Base-by-base conservation (phyloP, 2,797 vertebrate genomes). In the Fratercula arctica region DNA sequence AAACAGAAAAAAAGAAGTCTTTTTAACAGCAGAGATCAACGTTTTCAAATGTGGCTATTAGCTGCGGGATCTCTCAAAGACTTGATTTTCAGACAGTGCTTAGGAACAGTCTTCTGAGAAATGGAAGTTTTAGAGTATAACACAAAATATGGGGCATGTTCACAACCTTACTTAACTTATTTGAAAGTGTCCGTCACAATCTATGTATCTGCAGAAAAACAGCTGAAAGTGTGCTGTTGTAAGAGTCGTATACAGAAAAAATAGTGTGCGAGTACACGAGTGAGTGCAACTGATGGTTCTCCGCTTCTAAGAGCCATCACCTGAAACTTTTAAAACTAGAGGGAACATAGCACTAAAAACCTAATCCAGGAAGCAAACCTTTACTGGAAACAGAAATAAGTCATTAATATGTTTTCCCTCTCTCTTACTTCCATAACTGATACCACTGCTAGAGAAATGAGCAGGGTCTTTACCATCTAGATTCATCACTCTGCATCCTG, bases 251-350 rank as follows among this genome's bases (percentile, higher is more conserved):
- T 20, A 45, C 24, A 74, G 75, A 77, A 83, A 83, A 87, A 85
- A 60, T 19, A 33, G 3, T 0, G 2, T 61, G 11, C 0, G 0
- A 66, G 16, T 56, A 33, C 16, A 12, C 4, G 3, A 75, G 28
- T 35, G 35, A 80, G 19, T 61, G 12, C 12, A 66, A 33, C 17
- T 73, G 39, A 10, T 48, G 5, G 11, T 39, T 89, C 23, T 82
- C 23, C 18, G 21, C 41, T 67, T 74, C 72, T 39, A 77, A 85
- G 5, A 87, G 14, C 31, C n/a, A 31, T 50, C 29, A 24, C 13
- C 24, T 73, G 54, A 69, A 90, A 61, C 29, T 82, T 93, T 54
- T 39, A 89, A 87, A 87, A 79, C 39, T 45, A 37, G 25, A 82
- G 23, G 17, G 24, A 82, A 18, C 8, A 17, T 12, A 70, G 35